Evolutionary conservation across 1,140 invertebrate species (phyloP), one percentile per base, ranked within the genome.

Genomic region (Ceratosolen fusciceps): DNA sequence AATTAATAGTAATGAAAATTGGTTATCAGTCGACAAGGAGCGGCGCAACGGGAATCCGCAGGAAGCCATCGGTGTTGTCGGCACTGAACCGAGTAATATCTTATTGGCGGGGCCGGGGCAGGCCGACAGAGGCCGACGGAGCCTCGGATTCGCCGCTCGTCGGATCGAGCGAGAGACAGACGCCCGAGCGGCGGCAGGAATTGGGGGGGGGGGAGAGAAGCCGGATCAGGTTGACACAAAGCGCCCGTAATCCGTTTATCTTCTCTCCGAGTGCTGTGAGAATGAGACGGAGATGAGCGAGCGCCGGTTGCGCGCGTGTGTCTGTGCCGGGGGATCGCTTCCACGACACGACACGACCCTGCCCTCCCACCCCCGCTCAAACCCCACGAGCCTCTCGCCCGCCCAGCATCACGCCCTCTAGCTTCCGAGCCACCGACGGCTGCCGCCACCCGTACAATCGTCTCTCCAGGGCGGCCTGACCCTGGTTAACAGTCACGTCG

Each of bases 181-280:
- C 9, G 21, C 3, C 10, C 9, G 21, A 19, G 21, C 12, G 14
- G 49, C 5, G 39, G 12, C 31, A 76, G 37, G 49, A 12, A 49
- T 65, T 68, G 37, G 68, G 43, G 19, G 75, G 70, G 47, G 12
- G 39, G 12, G 39, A 43, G 39, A 43, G 39, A 77, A 54, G 43
- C 83, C 86, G 88, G 87, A 89, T 89, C 87, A 87, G 84, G 86
- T 88, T 88, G 88, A 88, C 86, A 87, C 87, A 88, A 87, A 88
- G 86, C 87, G 86, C 77, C 84, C 86, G 85, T 87, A 88, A 87
- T 88, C 86, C 85, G 89, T 89, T 90, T 90, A 90, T 90, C 89
- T 89, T 87, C 88, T 88, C 86, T 87, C 86, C 83, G 88, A 86
- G 77, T 85, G 86, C 52, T 49, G 47, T 29, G 68, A 71, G 67